A percentile compares a stretch with the other conserved stretches of the same genome.
These are phyloP conservation scores for Tachyglossus aculeatus DNA, from an alignment of 2,797 vertebrate species.

Conservation along the genomic window DNA sequence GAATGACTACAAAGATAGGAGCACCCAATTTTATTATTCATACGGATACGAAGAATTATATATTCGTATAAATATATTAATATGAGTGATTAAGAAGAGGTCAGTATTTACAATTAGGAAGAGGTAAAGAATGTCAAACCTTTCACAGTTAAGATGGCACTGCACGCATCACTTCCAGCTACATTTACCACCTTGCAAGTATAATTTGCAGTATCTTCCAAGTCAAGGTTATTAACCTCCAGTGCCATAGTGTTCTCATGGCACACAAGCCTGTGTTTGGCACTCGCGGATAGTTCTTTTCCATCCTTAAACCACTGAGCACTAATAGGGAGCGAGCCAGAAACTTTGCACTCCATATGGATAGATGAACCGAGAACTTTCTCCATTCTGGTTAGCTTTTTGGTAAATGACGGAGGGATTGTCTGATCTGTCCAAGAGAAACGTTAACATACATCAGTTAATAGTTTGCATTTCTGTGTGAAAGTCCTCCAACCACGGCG, in stretches of 20 bases:
- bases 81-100: constrained; percentile 31
- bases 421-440: constrained; percentile 87
- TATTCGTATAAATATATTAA: neutral
- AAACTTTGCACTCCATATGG: constrained; percentile 92
- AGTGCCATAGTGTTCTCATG: constrained; percentile 88
- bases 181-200: constrained; percentile 89
- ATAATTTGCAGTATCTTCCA: constrained; percentile 88
- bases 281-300: constrained; percentile 84
- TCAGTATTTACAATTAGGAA: constrained; percentile 33
- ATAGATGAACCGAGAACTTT: constrained; percentile 88
- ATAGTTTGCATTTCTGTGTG: constrained; percentile 2
- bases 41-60: neutral
- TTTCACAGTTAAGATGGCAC: constrained; percentile 81
- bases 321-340: constrained; percentile 91
- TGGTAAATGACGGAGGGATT: constrained; percentile 93
- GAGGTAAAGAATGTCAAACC: constrained; percentile 72
- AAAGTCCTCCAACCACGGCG: neutral
- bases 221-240: constrained; percentile 87
- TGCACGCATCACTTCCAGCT: constrained; percentile 89
- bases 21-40: no score
- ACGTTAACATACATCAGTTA: constrained; percentile 58
- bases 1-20: no score
- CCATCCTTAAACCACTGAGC: constrained; percentile 96
- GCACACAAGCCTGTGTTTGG: constrained; percentile 90
- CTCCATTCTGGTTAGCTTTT: constrained; percentile 89